These are phyloP conservation scores for Fringilla coelebs DNA, from an alignment of 2,797 vertebrate species.

Conservation along the genomic window DNA sequence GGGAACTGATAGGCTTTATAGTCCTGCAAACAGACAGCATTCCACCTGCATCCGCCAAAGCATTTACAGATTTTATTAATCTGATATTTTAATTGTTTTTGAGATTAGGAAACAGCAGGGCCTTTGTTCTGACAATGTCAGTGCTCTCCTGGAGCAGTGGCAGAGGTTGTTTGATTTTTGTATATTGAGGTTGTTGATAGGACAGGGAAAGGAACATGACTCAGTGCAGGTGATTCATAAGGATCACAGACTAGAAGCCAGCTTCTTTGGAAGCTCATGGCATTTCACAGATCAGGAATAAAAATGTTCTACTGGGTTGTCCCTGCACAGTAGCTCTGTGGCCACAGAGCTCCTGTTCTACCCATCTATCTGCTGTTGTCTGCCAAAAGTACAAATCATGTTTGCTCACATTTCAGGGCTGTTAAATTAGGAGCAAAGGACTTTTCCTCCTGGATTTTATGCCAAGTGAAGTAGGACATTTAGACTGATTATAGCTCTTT, in stretches of 20 bases:
- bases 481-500: not conserved
- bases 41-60: conserved; percentile 51
- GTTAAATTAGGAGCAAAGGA: not conserved
- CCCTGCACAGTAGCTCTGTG: not conserved
- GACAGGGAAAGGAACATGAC: conserved; percentile 11
- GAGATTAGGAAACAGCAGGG: conserved; percentile 64
- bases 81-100: conserved; percentile 68
- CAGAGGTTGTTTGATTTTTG: conserved; percentile 44
- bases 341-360: not conserved
- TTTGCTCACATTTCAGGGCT: conserved; percentile 9
- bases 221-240: conserved; percentile 18
- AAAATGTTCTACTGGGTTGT: not conserved
- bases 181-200: conserved; percentile 56
- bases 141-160: conserved; percentile 50
- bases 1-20: conserved; percentile 58
- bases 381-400: not conserved
- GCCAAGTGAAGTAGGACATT: not conserved
- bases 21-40: conserved; percentile 65
- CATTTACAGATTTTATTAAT: conserved; percentile 73
- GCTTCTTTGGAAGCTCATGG: not conserved
- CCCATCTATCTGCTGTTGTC: not conserved
- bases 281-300: conserved; percentile 4
- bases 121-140: conserved; percentile 54
- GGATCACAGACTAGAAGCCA: not conserved
- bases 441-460: not conserved